Base-by-base conservation (phyloP, 2,797 vertebrate genomes). In the Silurus lanzhouensis region DNA sequence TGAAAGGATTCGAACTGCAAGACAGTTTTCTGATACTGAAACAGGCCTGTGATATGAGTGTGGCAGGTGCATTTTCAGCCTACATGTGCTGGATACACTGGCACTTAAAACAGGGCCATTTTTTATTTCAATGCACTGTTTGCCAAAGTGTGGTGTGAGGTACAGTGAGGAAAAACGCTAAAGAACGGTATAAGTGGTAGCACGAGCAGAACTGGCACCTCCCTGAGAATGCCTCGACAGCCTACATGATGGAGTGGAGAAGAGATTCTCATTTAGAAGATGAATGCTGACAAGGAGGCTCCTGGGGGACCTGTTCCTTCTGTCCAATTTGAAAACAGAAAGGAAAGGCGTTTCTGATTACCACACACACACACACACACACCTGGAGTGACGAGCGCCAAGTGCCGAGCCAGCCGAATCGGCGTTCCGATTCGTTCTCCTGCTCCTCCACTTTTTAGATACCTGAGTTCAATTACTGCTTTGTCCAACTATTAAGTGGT, bases 191-290 rank as follows among this genome's bases (percentile, higher is more conserved):
- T 83, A 87, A 88, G 84, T 87, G 87, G 87, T 84, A 84, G 86
- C 76, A 76, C 78, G 83, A 90, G 72, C 82, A 44, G 82, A 88
- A 88, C 81, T 87, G 90, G 90, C 90, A 90, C 88, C 85, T 88
- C 85, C 87, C 83, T 57, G 84, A 88, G 85, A 88, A 74, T 55
- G 84, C 84, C 79, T 81, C 63, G 79, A 90, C 87, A 89, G 88
- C 81, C 87, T 86, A 87, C 89, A 90, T 91, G 90, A 91, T 90
- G 89, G 89, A 91, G 89, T 87, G 84, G 83, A 82, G 89, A 88
- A 88, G 87, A 88, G 87, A 87, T 89, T 90, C 90, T 91, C 89
- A 89, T 91, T 91, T 91, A 91, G 90, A 91, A 90, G 90, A 91
- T 91, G 91, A 90, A 91, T 91, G 89, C 89, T 91, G 90, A 91